These are phyloP conservation scores for Acrocephalus scirpaceus DNA, from an alignment of 2,797 vertebrate species.

Conservation along the genomic window DNA sequence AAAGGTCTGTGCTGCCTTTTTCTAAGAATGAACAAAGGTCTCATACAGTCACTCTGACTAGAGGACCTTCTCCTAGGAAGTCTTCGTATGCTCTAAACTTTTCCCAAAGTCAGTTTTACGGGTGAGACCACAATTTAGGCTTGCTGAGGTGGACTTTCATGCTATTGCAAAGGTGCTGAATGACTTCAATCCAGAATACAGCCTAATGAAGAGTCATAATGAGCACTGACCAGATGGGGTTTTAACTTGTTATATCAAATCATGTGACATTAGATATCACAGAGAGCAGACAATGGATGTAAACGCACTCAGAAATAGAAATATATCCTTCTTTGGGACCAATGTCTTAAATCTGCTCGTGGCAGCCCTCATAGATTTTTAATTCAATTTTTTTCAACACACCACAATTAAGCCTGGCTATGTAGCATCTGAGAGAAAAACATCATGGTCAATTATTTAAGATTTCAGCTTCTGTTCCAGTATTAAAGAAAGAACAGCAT, in stretches of 20 bases:
- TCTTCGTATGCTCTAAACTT: neutral
- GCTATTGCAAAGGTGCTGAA: neutral
- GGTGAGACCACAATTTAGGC: neutral
- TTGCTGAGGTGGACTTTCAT: neutral
- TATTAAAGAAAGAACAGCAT: neutral
- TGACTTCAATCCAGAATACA: neutral
- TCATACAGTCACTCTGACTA: neutral
- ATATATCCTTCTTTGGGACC: neutral
- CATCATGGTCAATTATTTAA: neutral
- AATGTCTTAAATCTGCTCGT: neutral
- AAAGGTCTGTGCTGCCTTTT: neutral
- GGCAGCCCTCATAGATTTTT: neutral
- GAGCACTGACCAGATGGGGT: neutral
- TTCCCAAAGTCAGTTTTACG: neutral
- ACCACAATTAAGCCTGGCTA: neutral
- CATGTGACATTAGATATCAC: neutral
- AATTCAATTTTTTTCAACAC: neutral
- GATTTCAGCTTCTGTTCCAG: neutral
- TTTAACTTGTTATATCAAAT: neutral
- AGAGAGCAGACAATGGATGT: neutral
- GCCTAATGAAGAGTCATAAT: neutral
- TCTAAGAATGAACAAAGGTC: neutral
- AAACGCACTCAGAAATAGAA: neutral
- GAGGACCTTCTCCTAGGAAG: neutral
- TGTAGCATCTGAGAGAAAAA: neutral